phyloP scores from a whole-genome alignment of 1,140 invertebrate species.

The Phymastichus coffea region DNA sequence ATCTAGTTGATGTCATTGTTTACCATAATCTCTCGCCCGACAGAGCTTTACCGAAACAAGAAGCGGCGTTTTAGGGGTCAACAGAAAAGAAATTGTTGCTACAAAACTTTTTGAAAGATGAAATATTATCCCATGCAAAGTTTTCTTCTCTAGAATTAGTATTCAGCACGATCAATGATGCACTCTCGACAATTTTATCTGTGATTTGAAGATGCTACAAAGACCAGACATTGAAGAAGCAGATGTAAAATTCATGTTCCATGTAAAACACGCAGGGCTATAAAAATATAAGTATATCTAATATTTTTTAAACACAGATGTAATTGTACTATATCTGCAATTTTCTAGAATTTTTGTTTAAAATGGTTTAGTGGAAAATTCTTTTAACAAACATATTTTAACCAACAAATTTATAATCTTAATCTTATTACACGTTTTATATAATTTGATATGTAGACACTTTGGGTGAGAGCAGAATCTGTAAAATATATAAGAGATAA shows the following conservation, averaged over 20 bases:
- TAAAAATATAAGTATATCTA: constrained; percentile 5
- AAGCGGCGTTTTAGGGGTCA: background rate
- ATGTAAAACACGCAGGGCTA: background rate
- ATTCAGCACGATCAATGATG: background rate
- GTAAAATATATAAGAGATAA: background rate
- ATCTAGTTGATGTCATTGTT: background rate
- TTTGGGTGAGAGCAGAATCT: background rate
- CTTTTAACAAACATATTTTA: too few species aligned
- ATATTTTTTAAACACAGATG: background rate
- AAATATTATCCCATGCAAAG: background rate
- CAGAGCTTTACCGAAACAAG: background rate
- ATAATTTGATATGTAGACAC: background rate
- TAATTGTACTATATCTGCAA: background rate
- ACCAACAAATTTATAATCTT: too few species aligned
- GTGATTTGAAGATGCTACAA: background rate
- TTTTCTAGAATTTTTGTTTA: background rate
- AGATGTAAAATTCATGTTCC: background rate
- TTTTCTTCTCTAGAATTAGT: background rate
- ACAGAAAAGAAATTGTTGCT: background rate
- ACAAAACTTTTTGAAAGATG: background rate
- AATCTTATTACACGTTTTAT: background rate
- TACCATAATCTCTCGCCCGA: background rate
- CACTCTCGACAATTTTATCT: background rate
- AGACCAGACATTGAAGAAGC: background rate
- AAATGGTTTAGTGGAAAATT: background rate